These are phyloP conservation scores for Columba guinea DNA, from an alignment of 2,797 vertebrate species.

Conservation along the genomic window DNA sequence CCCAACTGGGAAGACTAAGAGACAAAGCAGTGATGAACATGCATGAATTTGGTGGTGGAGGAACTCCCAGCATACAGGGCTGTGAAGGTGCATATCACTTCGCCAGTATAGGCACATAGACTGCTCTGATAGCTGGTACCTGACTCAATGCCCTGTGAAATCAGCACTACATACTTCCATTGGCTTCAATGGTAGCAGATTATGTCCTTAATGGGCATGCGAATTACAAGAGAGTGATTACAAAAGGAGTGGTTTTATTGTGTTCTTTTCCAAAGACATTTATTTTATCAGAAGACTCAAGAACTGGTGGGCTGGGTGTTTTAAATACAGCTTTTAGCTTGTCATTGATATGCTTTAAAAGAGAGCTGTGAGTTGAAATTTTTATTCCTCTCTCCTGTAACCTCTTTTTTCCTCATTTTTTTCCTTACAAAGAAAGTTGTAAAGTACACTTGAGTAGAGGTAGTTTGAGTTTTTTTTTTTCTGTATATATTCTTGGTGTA, in stretches of 20 bases:
- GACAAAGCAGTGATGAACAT: neutral
- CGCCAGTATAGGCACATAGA: fast-evolving
- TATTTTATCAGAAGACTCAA: slow-evolving; percentile 9
- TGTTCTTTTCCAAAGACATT: neutral
- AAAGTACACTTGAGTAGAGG: slow-evolving; percentile 23
- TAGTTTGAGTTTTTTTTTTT: neutral
- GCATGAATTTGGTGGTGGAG: neutral
- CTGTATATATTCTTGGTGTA: slow-evolving; percentile 45
- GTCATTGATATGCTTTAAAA: slow-evolving; percentile 3
- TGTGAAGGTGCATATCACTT: neutral
- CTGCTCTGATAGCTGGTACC: neutral
- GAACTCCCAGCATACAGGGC: neutral
- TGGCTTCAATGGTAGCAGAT: neutral
- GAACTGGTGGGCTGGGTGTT: neutral
- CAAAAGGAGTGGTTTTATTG: neutral
- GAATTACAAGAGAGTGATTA: neutral
- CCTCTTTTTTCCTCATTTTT: neutral
- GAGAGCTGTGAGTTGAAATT: slow-evolving; percentile 3
- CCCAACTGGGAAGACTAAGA: neutral
- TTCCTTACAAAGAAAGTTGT: slow-evolving; percentile 9
- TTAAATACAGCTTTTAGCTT: slow-evolving; percentile 50
- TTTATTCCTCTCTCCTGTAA: slow-evolving; percentile 26
- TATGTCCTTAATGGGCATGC: neutral
- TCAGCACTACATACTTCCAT: neutral
- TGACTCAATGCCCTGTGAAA: neutral